Percentiles rank a stretch among this genome's conserved stretches.
Evolutionary conservation across 2,797 vertebrate genomes (phyloP).

Genomic region (Sebastolobus alascanus): DNA sequence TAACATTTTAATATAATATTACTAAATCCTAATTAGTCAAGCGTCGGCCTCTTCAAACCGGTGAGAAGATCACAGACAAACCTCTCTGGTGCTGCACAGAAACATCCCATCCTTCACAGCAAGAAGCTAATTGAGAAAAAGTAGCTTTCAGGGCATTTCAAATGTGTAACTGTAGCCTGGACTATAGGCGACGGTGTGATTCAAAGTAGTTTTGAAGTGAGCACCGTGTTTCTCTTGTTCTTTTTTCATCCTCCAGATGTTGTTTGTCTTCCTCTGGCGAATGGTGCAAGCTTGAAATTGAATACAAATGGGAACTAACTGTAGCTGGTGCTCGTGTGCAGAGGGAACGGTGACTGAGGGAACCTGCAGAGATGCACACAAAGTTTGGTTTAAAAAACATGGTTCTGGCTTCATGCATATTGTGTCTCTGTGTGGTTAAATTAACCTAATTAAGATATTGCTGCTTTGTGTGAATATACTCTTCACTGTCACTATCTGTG

Average conservation of each 20-base stretch:
- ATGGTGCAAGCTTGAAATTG: neutral
- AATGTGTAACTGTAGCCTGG: neutral
- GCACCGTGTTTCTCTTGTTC: neutral
- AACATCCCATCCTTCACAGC: neutral
- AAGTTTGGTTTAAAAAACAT: neutral
- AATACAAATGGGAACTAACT: neutral
- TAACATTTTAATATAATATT: neutral
- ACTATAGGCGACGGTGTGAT: neutral
- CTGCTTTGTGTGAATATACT: neutral
- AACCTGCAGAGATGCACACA: neutral
- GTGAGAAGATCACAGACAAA: neutral
- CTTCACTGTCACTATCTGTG: neutral
- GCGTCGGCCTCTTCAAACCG: neutral
- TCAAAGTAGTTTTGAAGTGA: constrained; percentile 1
- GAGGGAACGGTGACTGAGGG: neutral
- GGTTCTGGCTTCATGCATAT: neutral
- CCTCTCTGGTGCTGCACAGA: neutral
- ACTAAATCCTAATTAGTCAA: neutral
- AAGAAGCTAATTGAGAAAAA: neutral
- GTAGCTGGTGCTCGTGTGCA: neutral
- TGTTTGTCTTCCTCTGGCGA: constrained; percentile 11
- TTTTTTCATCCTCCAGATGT: constrained; percentile 19
- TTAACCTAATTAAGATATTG: neutral
- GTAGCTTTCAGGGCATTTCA: neutral
- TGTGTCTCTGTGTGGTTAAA: neutral